Evolutionary conservation across 1,140 invertebrate genomes (phyloP).

Genomic region (Condylostylus longicornis): DNA sequence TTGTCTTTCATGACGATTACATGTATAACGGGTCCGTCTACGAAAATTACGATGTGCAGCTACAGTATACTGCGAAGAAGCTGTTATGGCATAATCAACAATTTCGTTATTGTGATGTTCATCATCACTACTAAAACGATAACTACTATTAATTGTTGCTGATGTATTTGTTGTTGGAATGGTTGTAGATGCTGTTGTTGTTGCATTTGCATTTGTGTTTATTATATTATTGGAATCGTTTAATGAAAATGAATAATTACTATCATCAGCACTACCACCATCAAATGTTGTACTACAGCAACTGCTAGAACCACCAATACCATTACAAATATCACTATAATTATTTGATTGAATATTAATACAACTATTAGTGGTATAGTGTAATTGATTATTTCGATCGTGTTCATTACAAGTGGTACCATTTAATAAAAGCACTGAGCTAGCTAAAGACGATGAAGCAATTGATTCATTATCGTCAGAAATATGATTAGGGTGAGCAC

Average conservation of each 20-base stretch:
- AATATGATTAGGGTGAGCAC: no score
- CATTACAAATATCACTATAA: neutral
- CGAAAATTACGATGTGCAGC: no score
- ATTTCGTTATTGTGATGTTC: slow-evolving; percentile 4
- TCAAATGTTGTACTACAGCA: slow-evolving; percentile 5
- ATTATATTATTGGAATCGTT: slow-evolving; percentile 20
- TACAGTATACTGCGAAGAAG: no score
- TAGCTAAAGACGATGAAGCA: no score
- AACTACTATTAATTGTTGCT: neutral
- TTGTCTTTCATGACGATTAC: neutral
- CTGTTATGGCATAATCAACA: neutral
- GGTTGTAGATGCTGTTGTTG: slow-evolving; percentile 19
- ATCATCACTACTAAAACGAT: slow-evolving; percentile 23
- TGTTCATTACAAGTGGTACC: no score
- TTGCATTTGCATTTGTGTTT: slow-evolving; percentile 7
- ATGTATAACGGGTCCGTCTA: no score
- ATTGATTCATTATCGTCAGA: no score
- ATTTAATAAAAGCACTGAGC: no score
- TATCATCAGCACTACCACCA: neutral
- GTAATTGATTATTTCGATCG: no score
- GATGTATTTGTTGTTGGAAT: slow-evolving; percentile 9
- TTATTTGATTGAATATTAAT: no score
- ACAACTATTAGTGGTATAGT: no score
- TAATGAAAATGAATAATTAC: slow-evolving; percentile 8
- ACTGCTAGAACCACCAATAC: neutral